Base-by-base conservation (phyloP, 2,888 invertebrate genomes). In the Odontocolon sp. region DNA sequence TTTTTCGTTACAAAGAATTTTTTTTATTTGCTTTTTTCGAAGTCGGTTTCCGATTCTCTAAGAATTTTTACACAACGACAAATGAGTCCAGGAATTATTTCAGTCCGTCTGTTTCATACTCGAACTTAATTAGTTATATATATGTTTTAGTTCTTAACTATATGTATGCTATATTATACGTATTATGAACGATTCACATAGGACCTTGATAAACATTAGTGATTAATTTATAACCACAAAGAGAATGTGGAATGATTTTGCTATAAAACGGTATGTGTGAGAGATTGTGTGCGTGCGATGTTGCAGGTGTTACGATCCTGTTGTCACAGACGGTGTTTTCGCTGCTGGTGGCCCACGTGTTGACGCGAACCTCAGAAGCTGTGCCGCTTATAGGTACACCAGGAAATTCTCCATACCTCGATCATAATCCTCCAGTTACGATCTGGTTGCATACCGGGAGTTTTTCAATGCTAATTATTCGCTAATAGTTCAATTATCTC, bases 251-350 rank as follows among this genome's bases (percentile, higher is more conserved):
- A 63, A 45, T 56, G 33, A 45, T 38, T 2, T 38, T 69, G 63
- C 42, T 54, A 56, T 70, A 71, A 66, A 69, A 91, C 89, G 89
- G 91, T 90, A 91, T 91, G 91, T 91, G 91, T 91, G 91, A 91
- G 91, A 68, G 38, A 54, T 64, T 72, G 89, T 92, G 91, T 91
- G 91, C 87, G 91, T 93, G 92, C 93, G 93, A 93, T 90, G 95
- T 96, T 96, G 92, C 97, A 98, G 98, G 98, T 95, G 97, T 98
- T 92, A 98, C 98, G 93, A 98, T 98, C 93, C 96, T 98, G 92
- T 96, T 99, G 93, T 99, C 99, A 91, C 96, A 99, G 94, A 98
- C 98, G 92, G 98, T 99, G 93, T 99, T 99, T 94, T 96, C 98
- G 92, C 95, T 98, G 93, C 96, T 99, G 96, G 98, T 99, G 93